Percentiles rank a stretch among this genome's conserved stretches.
Evolutionary conservation across 2,797 vertebrate species (phyloP).

Genomic region (Myotis findleyi): DNA sequence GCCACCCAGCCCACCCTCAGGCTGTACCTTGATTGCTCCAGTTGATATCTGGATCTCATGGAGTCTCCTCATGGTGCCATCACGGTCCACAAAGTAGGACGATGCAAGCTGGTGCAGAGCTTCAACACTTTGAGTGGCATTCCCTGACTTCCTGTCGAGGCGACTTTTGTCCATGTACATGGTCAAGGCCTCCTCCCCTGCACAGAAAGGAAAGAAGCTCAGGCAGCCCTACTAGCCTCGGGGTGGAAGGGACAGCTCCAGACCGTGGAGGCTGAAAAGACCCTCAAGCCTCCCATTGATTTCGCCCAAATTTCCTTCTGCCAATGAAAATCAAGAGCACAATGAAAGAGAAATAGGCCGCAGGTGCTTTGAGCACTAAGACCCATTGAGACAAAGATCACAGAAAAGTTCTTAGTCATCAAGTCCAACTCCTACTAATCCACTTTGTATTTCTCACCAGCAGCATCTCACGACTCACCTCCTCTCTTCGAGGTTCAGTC

Average conservation of each 20-base stretch:
- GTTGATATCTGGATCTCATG: constrained; percentile 99
- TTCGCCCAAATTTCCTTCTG: not conserved
- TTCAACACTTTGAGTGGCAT: constrained; percentile 97
- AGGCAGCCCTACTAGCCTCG: not conserved
- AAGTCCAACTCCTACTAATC: not conserved
- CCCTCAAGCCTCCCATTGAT: not conserved
- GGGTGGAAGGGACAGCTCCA: not conserved
- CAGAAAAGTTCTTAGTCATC: not conserved
- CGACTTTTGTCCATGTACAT: constrained; percentile 99
- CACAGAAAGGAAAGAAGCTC: constrained; percentile 47
- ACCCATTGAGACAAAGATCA: not conserved
- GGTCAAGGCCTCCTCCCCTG: constrained; percentile 98
- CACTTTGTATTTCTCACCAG: not conserved
- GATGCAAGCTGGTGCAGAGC: constrained; percentile 98
- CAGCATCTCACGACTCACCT: not conserved
- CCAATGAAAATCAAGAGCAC: not conserved
- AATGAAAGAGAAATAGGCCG: not conserved
- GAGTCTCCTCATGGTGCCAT: constrained; percentile 98
- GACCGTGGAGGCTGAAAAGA: not conserved
- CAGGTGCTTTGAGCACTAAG: not conserved
- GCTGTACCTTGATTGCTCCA: constrained; percentile 96
- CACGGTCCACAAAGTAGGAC: constrained; percentile 99
- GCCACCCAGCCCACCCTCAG: no score
- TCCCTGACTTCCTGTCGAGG: constrained; percentile 96
- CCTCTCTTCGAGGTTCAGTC: not conserved